A percentile compares a stretch with the other conserved stretches of the same genome.
These are phyloP conservation scores for Chironomus tepperi DNA, from an alignment of 1,140 invertebrate species.

Conservation along the genomic window DNA sequence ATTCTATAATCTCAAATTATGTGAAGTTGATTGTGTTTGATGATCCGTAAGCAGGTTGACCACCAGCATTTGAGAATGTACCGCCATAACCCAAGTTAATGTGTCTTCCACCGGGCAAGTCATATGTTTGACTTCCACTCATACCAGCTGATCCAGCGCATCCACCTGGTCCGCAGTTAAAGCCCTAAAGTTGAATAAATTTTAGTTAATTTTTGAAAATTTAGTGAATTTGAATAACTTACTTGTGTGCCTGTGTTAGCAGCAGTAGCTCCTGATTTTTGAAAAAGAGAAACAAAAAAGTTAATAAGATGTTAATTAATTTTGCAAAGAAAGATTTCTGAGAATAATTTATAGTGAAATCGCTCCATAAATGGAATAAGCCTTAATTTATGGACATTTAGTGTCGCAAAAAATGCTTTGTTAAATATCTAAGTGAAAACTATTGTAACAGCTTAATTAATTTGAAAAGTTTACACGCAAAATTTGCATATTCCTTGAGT, in stretches of 20 bases:
- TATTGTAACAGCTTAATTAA: too few relatives aligned
- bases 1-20: neutral
- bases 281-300: too few relatives aligned
- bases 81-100: neutral
- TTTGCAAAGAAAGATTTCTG: too few relatives aligned
- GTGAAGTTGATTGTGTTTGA: neutral
- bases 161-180: conserved; percentile 28
- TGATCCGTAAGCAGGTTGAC: neutral
- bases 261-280: conserved; percentile 28
- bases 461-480: too few relatives aligned
- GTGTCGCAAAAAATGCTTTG: too few relatives aligned
- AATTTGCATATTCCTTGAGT: too few relatives aligned
- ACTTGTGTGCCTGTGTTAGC: conserved; percentile 29
- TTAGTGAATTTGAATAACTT: neutral
- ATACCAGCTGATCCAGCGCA: conserved; percentile 28
- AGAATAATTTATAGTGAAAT: too few relatives aligned
- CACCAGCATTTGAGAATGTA: neutral
- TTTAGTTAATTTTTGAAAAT: neutral
- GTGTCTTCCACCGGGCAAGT: conserved; percentile 28
- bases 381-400: too few relatives aligned
- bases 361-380: too few relatives aligned
- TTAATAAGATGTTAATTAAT: too few relatives aligned
- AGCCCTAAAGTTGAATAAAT: conserved; percentile 23
- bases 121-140: conserved; percentile 29
- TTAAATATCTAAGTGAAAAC: too few relatives aligned